Evolutionary conservation across 2,888 invertebrate species (phyloP), one percentile per base, ranked within the genome.

Genomic region (Cataglyphis livida): DNA sequence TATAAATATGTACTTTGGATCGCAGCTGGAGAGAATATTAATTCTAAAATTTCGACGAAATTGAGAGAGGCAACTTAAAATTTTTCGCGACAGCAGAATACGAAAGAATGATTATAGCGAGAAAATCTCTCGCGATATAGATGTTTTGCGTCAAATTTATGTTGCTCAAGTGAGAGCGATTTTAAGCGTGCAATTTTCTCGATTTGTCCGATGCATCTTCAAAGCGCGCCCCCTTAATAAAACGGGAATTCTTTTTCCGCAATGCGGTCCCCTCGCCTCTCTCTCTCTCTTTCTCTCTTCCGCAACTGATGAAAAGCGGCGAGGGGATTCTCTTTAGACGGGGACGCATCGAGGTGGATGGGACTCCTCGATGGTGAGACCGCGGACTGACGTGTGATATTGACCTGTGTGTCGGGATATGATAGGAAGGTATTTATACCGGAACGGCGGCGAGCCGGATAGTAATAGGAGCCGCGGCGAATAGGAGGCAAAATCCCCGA

Each of bases 331-430:
- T 79, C 71, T 79, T 79, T 70, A 79, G 51, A 61, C 35, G 70
- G 35, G 68, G 51, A 51, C 61, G n/a, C 59, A 61, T 65, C 57
- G 79, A 78, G 83, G 73, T 83, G 81, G 32, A 86, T 86, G 88
- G 85, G 59, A 85, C 73, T 88, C 68, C 83, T 87, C 83, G 81
- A 81, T 82, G 70, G 87, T 82, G 84, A 87, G 78, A 79, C 90
- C 89, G 85, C 89, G 85, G 86, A 89, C 87, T 85, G 90, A 89
- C 90, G 90, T 85, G 88, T 90, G 90, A 90, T 89, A 88, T 90
- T 89, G 89, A 87, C 90, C 82, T 82, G 86, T 81, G 68, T 81
- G 85, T 85, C 85, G 84, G 86, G 84, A 86, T 85, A 88, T 84
- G 89, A 88, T 88, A 89, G 88, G 83, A 84, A 90, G 89, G 84